A percentile compares a stretch with the other conserved stretches of the same genome.
Evolutionary conservation across 2,888 invertebrate genomes (phyloP).

Genomic region (Melanotus villosus): DNA sequence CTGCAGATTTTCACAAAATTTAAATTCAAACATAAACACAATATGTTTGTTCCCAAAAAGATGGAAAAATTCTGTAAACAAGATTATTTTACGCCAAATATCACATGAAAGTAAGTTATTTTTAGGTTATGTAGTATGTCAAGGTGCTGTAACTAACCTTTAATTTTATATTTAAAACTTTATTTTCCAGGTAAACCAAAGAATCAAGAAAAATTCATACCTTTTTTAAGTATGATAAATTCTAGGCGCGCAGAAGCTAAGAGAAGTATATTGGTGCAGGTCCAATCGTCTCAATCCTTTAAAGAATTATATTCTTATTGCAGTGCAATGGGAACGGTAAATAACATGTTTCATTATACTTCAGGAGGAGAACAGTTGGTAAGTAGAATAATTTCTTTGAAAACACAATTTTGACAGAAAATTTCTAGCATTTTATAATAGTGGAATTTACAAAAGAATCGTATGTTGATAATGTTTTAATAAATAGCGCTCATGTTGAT

Average conservation of each 20-base stretch:
- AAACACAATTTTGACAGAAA: background rate
- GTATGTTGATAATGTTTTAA: slow-evolving; percentile 72
- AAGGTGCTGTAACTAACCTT: background rate
- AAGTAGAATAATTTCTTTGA: slow-evolving; percentile 44
- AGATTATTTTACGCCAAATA: slow-evolving; percentile 40
- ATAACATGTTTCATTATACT: slow-evolving; percentile 77
- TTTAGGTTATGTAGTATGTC: slow-evolving; percentile 42
- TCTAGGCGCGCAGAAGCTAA: slow-evolving; percentile 76
- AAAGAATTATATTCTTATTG: slow-evolving; percentile 80
- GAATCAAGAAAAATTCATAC: slow-evolving; percentile 52
- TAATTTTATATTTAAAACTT: background rate
- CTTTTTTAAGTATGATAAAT: slow-evolving; percentile 73
- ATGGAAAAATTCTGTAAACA: slow-evolving; percentile 40
- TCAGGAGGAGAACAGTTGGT: slow-evolving; percentile 65
- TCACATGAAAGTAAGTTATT: slow-evolving; percentile 41
- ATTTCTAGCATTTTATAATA: slow-evolving; percentile 79
- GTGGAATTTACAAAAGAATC: slow-evolving; percentile 77
- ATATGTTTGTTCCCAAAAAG: slow-evolving; percentile 32
- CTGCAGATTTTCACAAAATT: slow-evolving; percentile 11
- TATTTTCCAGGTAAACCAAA: slow-evolving; percentile 3
- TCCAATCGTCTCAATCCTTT: slow-evolving; percentile 80
- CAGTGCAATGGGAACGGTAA: slow-evolving; percentile 75
- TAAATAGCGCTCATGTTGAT: slow-evolving; percentile 72
- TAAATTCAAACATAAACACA: slow-evolving; percentile 29
- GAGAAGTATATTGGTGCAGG: slow-evolving; percentile 82